Evolutionary conservation across 2,113 vertebrate species (phyloP), one percentile per base, ranked within the genome.

Genomic region (Pluvialis apricaria): DNA sequence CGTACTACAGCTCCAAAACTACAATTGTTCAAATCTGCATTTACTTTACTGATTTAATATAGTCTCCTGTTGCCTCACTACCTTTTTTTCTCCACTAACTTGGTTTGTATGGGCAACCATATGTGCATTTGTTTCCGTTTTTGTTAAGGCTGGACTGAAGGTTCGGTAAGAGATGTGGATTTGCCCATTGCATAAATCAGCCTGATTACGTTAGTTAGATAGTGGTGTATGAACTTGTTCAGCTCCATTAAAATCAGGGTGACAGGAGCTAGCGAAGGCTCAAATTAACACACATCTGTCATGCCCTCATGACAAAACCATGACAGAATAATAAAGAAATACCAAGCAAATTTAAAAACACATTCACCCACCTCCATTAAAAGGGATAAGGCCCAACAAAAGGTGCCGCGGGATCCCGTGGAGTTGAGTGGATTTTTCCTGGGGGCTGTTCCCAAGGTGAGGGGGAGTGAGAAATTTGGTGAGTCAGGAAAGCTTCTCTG

Each of bases 171-270:
- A 87, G 70, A 28, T 25, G 18, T 61, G 65, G 44, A 38, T 73
- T 82, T 94, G 49, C 64, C 64, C 20, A 3, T 68, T 82, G 86
- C 77, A 61, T 94, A 87, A 87, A 89, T 92, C 86, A 91, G 15
- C 44, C 77, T 73, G 61, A 51, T 93, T n/a, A 45, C 6, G 8
- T 90, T 82, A 88, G 38, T 87, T 76, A 40, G 77, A 42, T 80
- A 28, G 72, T 70, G 40, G 65, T 0, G 0, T 81, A 68, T 82
- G 86, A 92, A 94, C 86, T 94, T 86, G 90, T 93, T 93, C 83
- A 49, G 80, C 47, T 91, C 69, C 36, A 65, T 92, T 96, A 93
- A 94, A 94, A 83, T 91, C 86, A 92, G 80, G 65, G 83, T 84
- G 86, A 94, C 65, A 69, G 81, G 72, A 96, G 22, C 70, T 68